Evolutionary conservation across 2,888 invertebrate genomes (phyloP).

Genomic region (Onchidella celtica): DNA sequence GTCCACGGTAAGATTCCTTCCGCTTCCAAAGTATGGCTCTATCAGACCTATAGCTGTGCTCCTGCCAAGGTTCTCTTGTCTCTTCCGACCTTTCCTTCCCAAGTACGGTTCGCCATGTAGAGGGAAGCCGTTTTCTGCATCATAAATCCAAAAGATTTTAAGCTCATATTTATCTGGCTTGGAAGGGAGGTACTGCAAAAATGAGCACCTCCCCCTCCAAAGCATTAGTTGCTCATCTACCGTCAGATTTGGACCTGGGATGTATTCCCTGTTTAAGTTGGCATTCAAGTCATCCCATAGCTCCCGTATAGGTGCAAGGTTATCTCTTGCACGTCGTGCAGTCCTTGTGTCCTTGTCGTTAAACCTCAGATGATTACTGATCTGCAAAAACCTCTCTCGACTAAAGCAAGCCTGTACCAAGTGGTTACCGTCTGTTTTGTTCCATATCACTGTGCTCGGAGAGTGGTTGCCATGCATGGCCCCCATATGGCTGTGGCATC

Average conservation of each 20-base stretch:
- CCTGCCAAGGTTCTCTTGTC: constrained; percentile 12
- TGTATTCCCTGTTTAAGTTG: not conserved
- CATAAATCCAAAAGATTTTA: constrained; percentile 25
- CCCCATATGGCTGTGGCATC: constrained; percentile 11
- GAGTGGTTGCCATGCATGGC: constrained; percentile 11
- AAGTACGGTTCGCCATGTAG: constrained; percentile 19
- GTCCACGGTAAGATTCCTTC: constrained; percentile 35
- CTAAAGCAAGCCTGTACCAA: not conserved
- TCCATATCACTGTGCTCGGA: not conserved
- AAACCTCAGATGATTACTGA: constrained; percentile 10
- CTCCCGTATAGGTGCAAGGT: constrained; percentile 37
- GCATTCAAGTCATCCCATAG: constrained; percentile 31
- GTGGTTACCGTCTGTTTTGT: too few relatives aligned
- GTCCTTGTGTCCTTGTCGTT: constrained; percentile 34
- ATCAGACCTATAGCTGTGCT: not conserved
- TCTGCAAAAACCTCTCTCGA: constrained; percentile 3
- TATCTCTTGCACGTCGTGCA: constrained; percentile 13
- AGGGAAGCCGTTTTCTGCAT: not conserved
- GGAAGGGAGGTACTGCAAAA: constrained; percentile 2
- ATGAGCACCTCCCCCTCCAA: too few relatives aligned
- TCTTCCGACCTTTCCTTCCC: not conserved
- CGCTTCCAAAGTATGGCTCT: constrained; percentile 17
- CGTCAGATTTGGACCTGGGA: constrained; percentile 14
- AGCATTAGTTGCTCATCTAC: too few relatives aligned
- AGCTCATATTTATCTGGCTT: constrained; percentile 15